Base-by-base conservation (phyloP, 1,140 invertebrate genomes). In the Caerostris darwini region DNA sequence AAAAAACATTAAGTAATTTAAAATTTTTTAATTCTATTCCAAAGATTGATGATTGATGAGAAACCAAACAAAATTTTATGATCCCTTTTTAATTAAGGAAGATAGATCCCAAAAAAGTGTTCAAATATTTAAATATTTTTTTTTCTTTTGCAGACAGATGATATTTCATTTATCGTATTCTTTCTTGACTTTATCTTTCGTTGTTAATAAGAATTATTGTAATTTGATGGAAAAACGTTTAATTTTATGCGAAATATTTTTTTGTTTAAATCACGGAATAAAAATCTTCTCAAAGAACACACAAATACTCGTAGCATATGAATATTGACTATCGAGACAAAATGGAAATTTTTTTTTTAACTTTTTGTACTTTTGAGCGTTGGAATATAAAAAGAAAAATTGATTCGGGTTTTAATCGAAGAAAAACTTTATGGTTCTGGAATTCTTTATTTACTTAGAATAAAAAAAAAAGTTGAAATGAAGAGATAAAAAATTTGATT, bases 151-250 rank as follows among this genome's bases (percentile, higher is more conserved):
- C 3, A 34, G 34, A 34, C 34, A 34, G 34, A 71, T 8, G 19
- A 71, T 71, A 34, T 71, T 71, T 71, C 19, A 71, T 71, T 71
- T 71, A 71, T 71, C 69, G 7, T 10, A 34, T 71, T 71, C 34
- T 71, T 34, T 71, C 19, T 71, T 8, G 34, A 7, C 8, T 71
- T 71, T 34, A 8, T 34, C 34, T 34, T 19, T 71, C 19, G 19
- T 71, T 71, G 7, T 7, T 71, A 71, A 71, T 71, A 71, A 50
- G 69, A 71, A 34, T 34, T 50, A 34, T 71, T 34, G 0, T 71
- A 50, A 71, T 71, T 71, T 34, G 69, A 71, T 71, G 19, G 34
- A 19, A 71, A 34, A 71, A 71, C 50, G 50, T n/a, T 71, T 50
- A 10, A 8, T 34, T 71, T 4, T 50, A 3, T 71, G 50, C 34